A percentile compares a stretch with the other conserved stretches of the same genome.
phyloP scores from a whole-genome alignment of 2,888 invertebrate genomes.

The Polymixis lichenea region DNA sequence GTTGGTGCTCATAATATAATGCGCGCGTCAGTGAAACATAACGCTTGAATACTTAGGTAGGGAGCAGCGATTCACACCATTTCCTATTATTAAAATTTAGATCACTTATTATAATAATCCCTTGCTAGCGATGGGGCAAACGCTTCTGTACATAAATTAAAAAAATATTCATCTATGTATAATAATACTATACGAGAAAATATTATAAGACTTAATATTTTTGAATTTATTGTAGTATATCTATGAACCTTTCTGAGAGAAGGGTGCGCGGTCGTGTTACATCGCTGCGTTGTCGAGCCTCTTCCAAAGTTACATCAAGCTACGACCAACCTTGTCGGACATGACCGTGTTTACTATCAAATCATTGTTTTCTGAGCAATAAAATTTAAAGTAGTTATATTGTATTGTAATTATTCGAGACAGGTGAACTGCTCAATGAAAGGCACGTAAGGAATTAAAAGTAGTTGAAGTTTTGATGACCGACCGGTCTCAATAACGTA shows the following conservation, averaged over 20 bases:
- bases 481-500: slow-evolving; percentile 70
- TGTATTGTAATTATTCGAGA: slow-evolving; percentile 75
- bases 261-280: slow-evolving; percentile 45
- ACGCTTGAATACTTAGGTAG: slow-evolving; percentile 66
- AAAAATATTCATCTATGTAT: slow-evolving; percentile 73
- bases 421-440: slow-evolving; percentile 84
- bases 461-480: slow-evolving; percentile 78
- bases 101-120: slow-evolving; percentile 56
- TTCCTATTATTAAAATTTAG: slow-evolving; percentile 59
- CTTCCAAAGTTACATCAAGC: not conserved
- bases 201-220: slow-evolving; percentile 85
- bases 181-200: slow-evolving; percentile 68
- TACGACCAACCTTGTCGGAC: not conserved
- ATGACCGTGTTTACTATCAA: slow-evolving; percentile 56
- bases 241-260: slow-evolving; percentile 73
- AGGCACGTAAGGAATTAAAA: slow-evolving; percentile 89
- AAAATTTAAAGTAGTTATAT: slow-evolving; percentile 75
- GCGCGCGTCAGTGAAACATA: slow-evolving; percentile 42
- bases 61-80: slow-evolving; percentile 69
- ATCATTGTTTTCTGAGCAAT: slow-evolving; percentile 77
- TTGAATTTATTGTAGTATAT: slow-evolving; percentile 83
- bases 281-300: not conserved
- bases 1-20: slow-evolving; percentile 76
- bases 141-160: slow-evolving; percentile 79
- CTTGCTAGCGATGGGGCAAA: slow-evolving; percentile 66